A percentile compares a stretch with the other conserved stretches of the same genome.
phyloP scores from a whole-genome alignment of 92 coral and sea anemone species.

The Metridium senile region DNA sequence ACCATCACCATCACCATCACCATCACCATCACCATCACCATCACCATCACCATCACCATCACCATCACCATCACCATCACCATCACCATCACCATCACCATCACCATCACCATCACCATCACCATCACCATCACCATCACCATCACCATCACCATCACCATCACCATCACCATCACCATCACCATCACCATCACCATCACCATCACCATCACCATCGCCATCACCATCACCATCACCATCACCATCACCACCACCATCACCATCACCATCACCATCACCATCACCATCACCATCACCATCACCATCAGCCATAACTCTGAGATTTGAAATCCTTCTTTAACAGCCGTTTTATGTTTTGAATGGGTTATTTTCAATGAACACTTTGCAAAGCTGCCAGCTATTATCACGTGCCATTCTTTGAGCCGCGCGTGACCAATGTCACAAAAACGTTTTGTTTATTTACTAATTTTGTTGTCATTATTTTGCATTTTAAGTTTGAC shows the following conservation, averaged over 20 bases:
- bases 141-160: neutral
- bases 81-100: neutral
- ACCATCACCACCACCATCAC: neutral
- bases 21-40: neutral
- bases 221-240: neutral
- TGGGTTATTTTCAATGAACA: too few relatives aligned
- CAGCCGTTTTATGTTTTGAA: too few relatives aligned
- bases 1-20: slow-evolving; percentile 1
- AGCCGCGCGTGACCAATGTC: too few relatives aligned
- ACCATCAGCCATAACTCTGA: too few relatives aligned
- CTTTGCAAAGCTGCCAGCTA: too few relatives aligned
- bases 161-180: slow-evolving; percentile 8
- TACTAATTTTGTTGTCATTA: too few relatives aligned
- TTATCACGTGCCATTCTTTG: too few relatives aligned
- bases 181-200: slow-evolving; percentile 2
- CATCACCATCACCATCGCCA: neutral
- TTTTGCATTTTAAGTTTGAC: too few relatives aligned
- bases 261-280: neutral
- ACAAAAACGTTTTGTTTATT: too few relatives aligned
- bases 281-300: neutral
- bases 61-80: neutral
- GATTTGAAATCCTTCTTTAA: too few relatives aligned
- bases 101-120: slow-evolving; percentile 9
- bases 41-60: slow-evolving; percentile 5
- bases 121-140: neutral